Conservation (phyloP, 2,888 invertebrate species). For the Napeogenes inachia region DNA sequence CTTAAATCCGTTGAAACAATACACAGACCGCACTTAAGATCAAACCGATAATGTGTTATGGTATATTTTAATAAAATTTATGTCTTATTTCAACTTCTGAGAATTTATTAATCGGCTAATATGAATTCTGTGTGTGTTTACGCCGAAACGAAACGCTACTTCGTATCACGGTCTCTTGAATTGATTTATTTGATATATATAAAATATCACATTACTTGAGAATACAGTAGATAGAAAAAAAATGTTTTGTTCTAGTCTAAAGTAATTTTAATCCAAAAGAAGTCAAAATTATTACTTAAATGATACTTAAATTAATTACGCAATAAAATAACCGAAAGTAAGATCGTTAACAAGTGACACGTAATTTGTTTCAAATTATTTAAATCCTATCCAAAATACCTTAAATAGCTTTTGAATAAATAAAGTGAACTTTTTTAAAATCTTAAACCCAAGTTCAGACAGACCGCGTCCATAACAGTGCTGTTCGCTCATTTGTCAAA, state of each 20-base stretch:
- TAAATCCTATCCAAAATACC: constrained; percentile 6
- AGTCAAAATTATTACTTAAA: not conserved
- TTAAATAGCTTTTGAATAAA: constrained; percentile 21
- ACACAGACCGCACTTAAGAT: constrained; percentile 56
- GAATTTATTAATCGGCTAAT: constrained; percentile 76
- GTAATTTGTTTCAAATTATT: constrained; percentile 4
- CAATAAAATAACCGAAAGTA: not conserved
- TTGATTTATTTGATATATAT: constrained; percentile 1
- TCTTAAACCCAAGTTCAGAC: constrained; percentile 36
- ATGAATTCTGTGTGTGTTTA: constrained; percentile 69
- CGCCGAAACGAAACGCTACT: constrained; percentile 45
- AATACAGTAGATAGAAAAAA: too few species aligned
- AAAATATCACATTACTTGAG: not conserved
- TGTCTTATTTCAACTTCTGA: constrained; percentile 71
- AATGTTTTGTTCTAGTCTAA: too few species aligned
- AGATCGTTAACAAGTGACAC: constrained; percentile 1
- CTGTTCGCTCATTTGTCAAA: constrained; percentile 74
- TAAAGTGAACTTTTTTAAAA: constrained; percentile 16
- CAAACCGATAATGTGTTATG: constrained; percentile 59
- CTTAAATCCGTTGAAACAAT: constrained; percentile 52
- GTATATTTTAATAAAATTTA: constrained; percentile 74
- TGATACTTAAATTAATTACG: not conserved
- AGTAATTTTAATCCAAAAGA: not conserved
- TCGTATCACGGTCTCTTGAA: constrained; percentile 15
- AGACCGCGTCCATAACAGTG: constrained; percentile 61